Base-by-base conservation (phyloP, 2,113 vertebrate species). In the Gambusia affinis region DNA sequence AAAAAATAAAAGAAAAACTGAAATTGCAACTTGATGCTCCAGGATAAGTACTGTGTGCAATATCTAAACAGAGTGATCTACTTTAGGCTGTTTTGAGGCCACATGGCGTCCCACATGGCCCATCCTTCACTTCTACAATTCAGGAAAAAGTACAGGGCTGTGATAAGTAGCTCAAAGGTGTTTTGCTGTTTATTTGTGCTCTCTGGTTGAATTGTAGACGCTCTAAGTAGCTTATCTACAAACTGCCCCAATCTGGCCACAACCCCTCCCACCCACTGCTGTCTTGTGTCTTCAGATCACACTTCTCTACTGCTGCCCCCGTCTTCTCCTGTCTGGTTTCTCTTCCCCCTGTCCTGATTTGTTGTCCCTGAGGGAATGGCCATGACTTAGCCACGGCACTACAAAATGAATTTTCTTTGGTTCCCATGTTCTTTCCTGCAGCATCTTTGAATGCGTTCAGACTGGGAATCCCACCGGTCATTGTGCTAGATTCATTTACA, bases 21-120 rank as follows among this genome's bases (percentile, higher is more conserved):
- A 85, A 78, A 87, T 78, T 83, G 70, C 85, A 86, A 65, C 84
- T 88, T 33, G 28, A 82, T 90, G 75, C 79, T 62, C 2, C 60
- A 83, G 85, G 80, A 85, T 76, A 83, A 85, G 82, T 72, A 72
- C 78, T 74, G 67, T 83, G 76, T 82, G 67, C 68, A 54, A 0
- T 66, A 83, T 83, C 77, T 73, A 39, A 68, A 77, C 62, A 72
- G 66, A 81, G 71, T 71, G 73, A 83, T 78, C 73, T 78, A 75
- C 84, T 90, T 78, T 28, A 72, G 75, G 72, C 60, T 74, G 61
- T 69, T 70, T 51, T 82, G 30, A 66, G 83, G 75, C 75, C 76
- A 84, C 79, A 76, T 75, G 84, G 82, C 39, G 37, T 70, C 77
- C 73, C 84, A 80, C 35, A 57, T 37, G 51, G 69, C 68, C 69